These are phyloP conservation scores for Aspidoscelis tigris DNA, from an alignment of 2,113 vertebrate species.

Conservation along the genomic window DNA sequence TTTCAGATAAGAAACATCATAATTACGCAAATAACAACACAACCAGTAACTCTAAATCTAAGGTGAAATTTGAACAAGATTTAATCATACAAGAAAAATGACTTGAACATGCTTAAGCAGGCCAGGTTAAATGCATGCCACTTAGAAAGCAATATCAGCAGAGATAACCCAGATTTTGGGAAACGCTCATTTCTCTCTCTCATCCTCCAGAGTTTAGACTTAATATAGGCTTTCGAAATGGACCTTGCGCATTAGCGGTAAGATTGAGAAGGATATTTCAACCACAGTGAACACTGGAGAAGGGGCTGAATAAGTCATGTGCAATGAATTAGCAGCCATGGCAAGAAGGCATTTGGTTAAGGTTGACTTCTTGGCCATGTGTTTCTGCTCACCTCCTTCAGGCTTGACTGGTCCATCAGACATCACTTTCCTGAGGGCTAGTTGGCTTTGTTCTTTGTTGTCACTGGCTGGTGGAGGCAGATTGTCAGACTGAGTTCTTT, in stretches of 20 bases:
- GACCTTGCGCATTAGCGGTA: slow-evolving; percentile 48
- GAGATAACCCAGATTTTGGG: slow-evolving; percentile 68
- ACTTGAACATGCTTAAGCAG: slow-evolving; percentile 71
- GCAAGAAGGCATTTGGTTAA: slow-evolving; percentile 65
- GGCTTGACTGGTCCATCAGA: slow-evolving; percentile 92
- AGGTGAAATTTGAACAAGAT: slow-evolving; percentile 60
- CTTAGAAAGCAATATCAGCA: slow-evolving; percentile 72
- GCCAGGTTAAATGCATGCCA: slow-evolving; percentile 70
- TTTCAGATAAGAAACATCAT: slow-evolving; percentile 60
- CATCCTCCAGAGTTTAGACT: slow-evolving; percentile 32
- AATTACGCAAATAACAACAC: background rate
- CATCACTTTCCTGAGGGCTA: slow-evolving; percentile 95
- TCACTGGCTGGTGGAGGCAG: slow-evolving; percentile 94
- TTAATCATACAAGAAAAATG: slow-evolving; percentile 69
- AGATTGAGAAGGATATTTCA: slow-evolving; percentile 48
- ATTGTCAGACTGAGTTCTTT: slow-evolving; percentile 95
- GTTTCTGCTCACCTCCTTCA: slow-evolving; percentile 87
- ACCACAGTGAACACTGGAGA: slow-evolving; percentile 68
- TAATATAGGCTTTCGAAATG: slow-evolving; percentile 54
- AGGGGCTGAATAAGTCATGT: slow-evolving; percentile 49
- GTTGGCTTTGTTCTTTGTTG: slow-evolving; percentile 93
- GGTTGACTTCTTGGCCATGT: slow-evolving; percentile 69
- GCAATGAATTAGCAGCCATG: slow-evolving; percentile 56
- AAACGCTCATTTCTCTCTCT: slow-evolving; percentile 64
- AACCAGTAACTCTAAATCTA: slow-evolving; percentile 48